Evolutionary conservation across 2,888 invertebrate genomes (phyloP), one percentile per base, ranked within the genome.

Genomic region (Melolontha melolontha): DNA sequence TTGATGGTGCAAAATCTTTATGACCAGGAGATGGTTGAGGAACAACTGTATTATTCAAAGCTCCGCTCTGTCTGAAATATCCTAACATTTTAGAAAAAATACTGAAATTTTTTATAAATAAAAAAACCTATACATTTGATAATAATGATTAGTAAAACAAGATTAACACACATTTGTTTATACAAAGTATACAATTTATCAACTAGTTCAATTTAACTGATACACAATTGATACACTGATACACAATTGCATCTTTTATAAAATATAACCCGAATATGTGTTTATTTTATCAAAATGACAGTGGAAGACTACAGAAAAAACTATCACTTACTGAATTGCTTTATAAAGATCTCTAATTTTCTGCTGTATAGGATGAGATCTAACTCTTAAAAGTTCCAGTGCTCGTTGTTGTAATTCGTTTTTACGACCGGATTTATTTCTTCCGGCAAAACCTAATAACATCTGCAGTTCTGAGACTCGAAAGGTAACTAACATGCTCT

Each of bases 381-480:
- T 86, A 71, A 87, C 86, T 78, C 89, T 87, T 68, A 94, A 84
- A 73, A 94, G 86, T 79, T 91, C 89, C 74, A 93, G 79, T 69
- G 93, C 92, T 77, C 94, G 86, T 70, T 87, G 86, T 83, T 93
- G 91, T 67, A 94, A 85, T 82, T 94, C 94, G 78, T 87, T 88
- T 85, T 95, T 95, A 79, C 92, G 86, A 72, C 94, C 94, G 76
- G 89, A 89, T 83, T 92, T 92, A 79, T 91, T 92, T 81, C 90
- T 87, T 75, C 92, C 92, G 76, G 92, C 91, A 84, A 89, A 92
- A 79, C 91, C 91, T 80, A 94, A 86, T 80, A 95, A 85, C 85
- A 90, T 90, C 86, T 94, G 93, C 80, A 95, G 89, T 84, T 94
- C 94, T 82, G 92, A 91, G 76, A 94, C 93, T 78, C 94, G 90